Evolutionary conservation across 2,797 vertebrate genomes (phyloP).

Genomic region (Adelosebastes latens): DNA sequence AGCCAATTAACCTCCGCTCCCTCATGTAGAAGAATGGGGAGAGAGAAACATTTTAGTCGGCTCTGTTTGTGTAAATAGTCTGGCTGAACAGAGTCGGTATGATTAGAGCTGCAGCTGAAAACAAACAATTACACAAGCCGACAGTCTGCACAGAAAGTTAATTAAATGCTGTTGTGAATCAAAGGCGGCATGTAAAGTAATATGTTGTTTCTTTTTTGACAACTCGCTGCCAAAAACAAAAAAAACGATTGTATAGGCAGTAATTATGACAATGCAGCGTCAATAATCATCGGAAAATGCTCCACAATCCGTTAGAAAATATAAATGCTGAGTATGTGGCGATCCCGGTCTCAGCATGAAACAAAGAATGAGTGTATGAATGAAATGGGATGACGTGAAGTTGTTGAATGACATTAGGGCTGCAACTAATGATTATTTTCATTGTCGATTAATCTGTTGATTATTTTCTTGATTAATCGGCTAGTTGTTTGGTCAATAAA

Average conservation of each 20-base stretch:
- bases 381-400: background rate
- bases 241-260: constrained; percentile 20
- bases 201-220: background rate
- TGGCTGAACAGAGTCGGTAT: background rate
- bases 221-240: background rate
- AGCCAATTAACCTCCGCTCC: constrained; percentile 27
- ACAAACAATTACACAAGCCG: constrained; percentile 32
- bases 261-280: constrained; percentile 63
- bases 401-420: too few relatives aligned
- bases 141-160: constrained; percentile 4
- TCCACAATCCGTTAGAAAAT: constrained; percentile 57
- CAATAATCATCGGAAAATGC: constrained; percentile 64
- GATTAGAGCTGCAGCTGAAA: constrained; percentile 33
- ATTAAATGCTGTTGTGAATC: constrained; percentile 21
- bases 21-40: constrained; percentile 21
- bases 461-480: too few relatives aligned
- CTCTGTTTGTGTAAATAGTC: constrained; percentile 17
- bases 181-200: background rate
- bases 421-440: too few relatives aligned
- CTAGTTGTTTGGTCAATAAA: too few relatives aligned
- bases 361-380: constrained; percentile 15
- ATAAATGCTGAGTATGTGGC: constrained; percentile 40
- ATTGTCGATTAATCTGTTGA: too few relatives aligned
- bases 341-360: background rate
- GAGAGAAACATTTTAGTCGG: constrained; percentile 19